phyloP scores from a whole-genome alignment of 2,888 invertebrate genomes.

The Eulithis prunata region DNA sequence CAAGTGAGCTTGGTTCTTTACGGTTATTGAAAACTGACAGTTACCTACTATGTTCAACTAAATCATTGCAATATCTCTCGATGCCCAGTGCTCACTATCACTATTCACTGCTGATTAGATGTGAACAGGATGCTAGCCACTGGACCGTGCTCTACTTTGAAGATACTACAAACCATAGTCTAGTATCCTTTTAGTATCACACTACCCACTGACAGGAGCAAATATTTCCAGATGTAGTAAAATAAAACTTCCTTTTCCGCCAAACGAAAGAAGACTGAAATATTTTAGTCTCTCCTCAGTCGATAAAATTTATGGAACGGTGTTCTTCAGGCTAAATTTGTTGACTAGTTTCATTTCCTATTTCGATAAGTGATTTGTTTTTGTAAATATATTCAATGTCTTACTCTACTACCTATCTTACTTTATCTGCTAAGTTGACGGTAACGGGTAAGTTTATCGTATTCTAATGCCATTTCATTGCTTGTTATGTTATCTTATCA shows the following conservation, averaged over 20 bases:
- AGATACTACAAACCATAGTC: constrained; percentile 1
- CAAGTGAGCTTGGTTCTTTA: too few relatives aligned
- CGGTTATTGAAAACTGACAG: too few relatives aligned
- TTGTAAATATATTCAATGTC: not conserved
- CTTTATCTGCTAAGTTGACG: constrained; percentile 1
- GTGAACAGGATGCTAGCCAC: constrained; percentile 35
- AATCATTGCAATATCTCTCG: constrained; percentile 27
- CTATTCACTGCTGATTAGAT: constrained; percentile 26
- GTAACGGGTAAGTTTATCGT: not conserved
- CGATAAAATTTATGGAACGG: too few relatives aligned
- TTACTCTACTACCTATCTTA: not conserved
- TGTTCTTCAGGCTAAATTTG: too few relatives aligned
- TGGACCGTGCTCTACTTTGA: constrained; percentile 27
- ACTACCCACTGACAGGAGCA: not conserved
- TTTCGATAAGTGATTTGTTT: not conserved
- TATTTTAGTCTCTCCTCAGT: too few relatives aligned
- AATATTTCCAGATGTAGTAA: not conserved
- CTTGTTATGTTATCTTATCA: constrained; percentile 6
- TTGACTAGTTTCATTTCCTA: not conserved
- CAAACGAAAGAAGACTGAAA: too few relatives aligned
- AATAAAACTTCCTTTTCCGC: too few relatives aligned
- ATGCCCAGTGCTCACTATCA: constrained; percentile 17
- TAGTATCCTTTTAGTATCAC: not conserved
- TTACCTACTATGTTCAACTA: not conserved
- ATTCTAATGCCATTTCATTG: not conserved